A percentile compares a stretch with the other conserved stretches of the same genome.
phyloP scores from a whole-genome alignment of 2,797 vertebrate genomes.

The Dromococcyx pavoninus region DNA sequence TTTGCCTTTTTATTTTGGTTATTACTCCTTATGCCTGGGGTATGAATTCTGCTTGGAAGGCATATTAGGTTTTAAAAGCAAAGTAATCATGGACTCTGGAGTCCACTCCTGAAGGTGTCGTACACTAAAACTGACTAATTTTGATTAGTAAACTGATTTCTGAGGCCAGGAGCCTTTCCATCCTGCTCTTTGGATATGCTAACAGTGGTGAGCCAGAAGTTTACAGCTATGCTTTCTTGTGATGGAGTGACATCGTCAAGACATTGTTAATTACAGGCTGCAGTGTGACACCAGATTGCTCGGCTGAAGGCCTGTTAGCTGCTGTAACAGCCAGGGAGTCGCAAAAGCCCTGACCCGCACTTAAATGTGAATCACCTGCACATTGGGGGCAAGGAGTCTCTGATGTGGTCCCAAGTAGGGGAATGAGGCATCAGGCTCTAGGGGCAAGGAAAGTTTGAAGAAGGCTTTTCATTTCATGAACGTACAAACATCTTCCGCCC shows the following conservation, averaged over 20 bases:
- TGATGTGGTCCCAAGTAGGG: neutral
- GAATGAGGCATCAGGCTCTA: neutral
- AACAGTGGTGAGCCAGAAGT: neutral
- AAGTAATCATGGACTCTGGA: neutral
- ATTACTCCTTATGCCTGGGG: neutral
- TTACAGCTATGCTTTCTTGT: neutral
- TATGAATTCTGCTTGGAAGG: neutral
- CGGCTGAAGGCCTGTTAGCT: neutral
- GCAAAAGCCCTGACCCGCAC: neutral
- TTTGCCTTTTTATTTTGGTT: neutral
- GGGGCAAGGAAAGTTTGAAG: neutral
- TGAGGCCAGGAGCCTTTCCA: neutral
- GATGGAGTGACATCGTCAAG: neutral
- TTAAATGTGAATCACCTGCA: neutral
- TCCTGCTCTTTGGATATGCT: neutral
- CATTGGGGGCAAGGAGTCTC: neutral
- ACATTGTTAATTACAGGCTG: neutral
- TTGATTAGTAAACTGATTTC: neutral
- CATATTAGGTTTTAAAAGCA: neutral
- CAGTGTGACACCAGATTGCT: rapidly evolving
- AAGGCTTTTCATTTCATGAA: neutral
- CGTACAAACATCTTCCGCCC: neutral
- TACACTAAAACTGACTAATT: neutral
- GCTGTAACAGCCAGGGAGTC: neutral
- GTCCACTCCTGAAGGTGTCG: neutral